phyloP scores from a whole-genome alignment of 2,113 vertebrate species.

The Bos indicus region DNA sequence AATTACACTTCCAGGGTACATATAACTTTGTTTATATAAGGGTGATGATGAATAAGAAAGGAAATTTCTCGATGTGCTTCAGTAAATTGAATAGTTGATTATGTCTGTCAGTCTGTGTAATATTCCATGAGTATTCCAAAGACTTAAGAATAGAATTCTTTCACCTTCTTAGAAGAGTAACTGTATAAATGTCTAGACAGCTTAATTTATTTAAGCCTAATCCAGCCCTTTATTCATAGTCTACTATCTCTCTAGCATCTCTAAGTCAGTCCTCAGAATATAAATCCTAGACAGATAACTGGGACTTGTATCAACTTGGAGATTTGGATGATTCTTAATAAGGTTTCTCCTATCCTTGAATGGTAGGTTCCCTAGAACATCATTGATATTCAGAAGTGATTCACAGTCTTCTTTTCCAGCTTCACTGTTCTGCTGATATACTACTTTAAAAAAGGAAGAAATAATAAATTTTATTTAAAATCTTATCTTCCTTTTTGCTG shows the following conservation, averaged over 20 bases:
- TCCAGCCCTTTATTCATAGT: neutral
- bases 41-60: neutral
- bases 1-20: neutral
- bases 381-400: neutral
- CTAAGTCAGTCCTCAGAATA: neutral
- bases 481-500: neutral
- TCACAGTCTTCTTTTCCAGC: neutral
- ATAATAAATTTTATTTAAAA: neutral
- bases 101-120: neutral
- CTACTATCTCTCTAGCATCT: neutral
- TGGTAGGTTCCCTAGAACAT: neutral
- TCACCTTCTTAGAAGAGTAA: neutral
- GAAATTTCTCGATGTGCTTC: neutral
- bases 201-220: slow-evolving; percentile 6
- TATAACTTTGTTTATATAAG: neutral
- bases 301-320: neutral
- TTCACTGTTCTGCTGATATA: neutral
- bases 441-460: neutral
- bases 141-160: neutral
- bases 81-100: neutral
- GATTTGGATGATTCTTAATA: neutral
- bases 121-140: neutral
- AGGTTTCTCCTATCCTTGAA: neutral
- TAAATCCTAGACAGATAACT: neutral
- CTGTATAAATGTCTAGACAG: neutral